Evolutionary conservation across 1,140 invertebrate genomes (phyloP).

Genomic region (Trachymyrmex cornetzi): DNA sequence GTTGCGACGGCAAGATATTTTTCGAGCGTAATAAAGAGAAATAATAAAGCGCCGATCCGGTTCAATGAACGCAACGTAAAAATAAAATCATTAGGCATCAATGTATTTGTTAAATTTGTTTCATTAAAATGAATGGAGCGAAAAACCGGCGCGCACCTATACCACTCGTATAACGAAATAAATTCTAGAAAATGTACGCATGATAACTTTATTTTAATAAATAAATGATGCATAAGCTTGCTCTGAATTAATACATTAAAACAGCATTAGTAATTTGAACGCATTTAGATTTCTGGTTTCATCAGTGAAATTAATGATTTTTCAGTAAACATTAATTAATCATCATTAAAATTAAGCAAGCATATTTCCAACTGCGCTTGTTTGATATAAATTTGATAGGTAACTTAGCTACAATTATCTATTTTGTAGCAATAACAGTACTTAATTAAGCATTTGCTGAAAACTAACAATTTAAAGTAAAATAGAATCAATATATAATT

Average conservation of each 20-base stretch:
- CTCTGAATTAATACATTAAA: background rate
- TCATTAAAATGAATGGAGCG: constrained; percentile 40
- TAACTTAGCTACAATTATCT: background rate
- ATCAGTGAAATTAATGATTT: constrained; percentile 30
- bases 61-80: constrained; percentile 37
- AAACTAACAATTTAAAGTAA: background rate
- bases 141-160: background rate
- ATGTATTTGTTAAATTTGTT: constrained; percentile 55
- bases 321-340: constrained; percentile 18
- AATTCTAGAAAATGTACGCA: constrained; percentile 25
- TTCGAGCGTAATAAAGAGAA: constrained; percentile 64
- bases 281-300: background rate
- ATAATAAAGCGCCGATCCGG: constrained; percentile 57
- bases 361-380: background rate
- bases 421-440: background rate
- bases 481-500: background rate
- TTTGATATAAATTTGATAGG: background rate
- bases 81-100: constrained; percentile 39
- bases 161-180: background rate
- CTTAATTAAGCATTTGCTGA: background rate
- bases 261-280: background rate
- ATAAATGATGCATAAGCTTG: constrained; percentile 9
- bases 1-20: constrained; percentile 60
- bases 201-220: constrained; percentile 52
- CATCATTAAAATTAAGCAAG: background rate